These are phyloP conservation scores for Pygocentrus nattereri DNA, from an alignment of 2,797 vertebrate genomes.

Conservation along the genomic window DNA sequence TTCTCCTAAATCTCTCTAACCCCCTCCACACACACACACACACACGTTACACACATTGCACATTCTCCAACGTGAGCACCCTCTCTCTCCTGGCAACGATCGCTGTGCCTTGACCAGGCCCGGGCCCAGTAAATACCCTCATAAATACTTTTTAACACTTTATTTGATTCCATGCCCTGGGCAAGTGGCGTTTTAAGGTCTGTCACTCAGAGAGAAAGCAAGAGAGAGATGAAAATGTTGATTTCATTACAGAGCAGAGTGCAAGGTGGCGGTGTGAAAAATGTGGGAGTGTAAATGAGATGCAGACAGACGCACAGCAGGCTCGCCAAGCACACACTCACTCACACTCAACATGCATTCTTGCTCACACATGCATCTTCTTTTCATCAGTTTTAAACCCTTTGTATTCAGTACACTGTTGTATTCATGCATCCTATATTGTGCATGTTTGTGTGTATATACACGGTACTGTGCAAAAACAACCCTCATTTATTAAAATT, in stretches of 20 bases:
- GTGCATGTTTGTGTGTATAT: background rate
- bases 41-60: slow-evolving; percentile 31
- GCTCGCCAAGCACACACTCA: slow-evolving; percentile 33
- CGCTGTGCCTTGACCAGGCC: slow-evolving; percentile 70
- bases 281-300: slow-evolving; percentile 79
- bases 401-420: too few species aligned
- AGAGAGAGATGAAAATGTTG: slow-evolving; percentile 67
- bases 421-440: too few species aligned
- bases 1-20: slow-evolving; percentile 62
- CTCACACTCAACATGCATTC: slow-evolving; percentile 12
- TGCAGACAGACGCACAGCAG: slow-evolving; percentile 77
- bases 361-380: slow-evolving; percentile 33
- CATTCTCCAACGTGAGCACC: slow-evolving; percentile 29
- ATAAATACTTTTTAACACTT: slow-evolving; percentile 83
- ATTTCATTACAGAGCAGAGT: slow-evolving; percentile 74
- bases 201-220: slow-evolving; percentile 68
- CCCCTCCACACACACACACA: slow-evolving; percentile 11
- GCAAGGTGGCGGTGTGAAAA: slow-evolving; percentile 72
- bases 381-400: background rate
- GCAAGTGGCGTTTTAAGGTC: slow-evolving; percentile 71
- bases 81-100: slow-evolving; percentile 69
- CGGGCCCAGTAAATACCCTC: slow-evolving; percentile 74
- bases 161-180: slow-evolving; percentile 78
- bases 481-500: too few species aligned
- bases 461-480: too few species aligned